A percentile compares a stretch with the other conserved stretches of the same genome.
Evolutionary conservation across 2,888 invertebrate genomes (phyloP).

Genomic region (Aporophyla nigra): DNA sequence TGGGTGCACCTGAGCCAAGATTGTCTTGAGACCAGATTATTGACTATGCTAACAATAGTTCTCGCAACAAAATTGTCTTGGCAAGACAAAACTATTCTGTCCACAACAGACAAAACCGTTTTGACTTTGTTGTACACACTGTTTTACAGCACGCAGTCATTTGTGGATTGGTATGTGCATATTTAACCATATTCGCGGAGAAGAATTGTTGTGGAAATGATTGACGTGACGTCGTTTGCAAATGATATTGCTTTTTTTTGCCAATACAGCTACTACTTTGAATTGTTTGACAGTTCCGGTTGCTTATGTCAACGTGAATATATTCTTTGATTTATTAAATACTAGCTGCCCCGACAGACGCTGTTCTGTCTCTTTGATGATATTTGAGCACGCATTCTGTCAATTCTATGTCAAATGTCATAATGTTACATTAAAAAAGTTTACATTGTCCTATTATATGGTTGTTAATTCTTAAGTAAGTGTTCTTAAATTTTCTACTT

Average conservation of each 20-base stretch:
- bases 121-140: neutral
- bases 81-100: slow-evolving; percentile 2
- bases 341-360: no score
- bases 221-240: slow-evolving; percentile 23
- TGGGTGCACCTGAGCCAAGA: neutral
- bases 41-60: slow-evolving; percentile 8
- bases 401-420: no score
- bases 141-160: neutral
- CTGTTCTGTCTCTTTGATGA: no score
- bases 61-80: slow-evolving; percentile 13
- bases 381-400: no score
- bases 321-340: no score
- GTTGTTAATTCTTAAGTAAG: no score
- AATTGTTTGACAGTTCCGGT: slow-evolving; percentile 24
- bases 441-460: no score
- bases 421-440: no score
- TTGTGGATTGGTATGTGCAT: slow-evolving; percentile 39
- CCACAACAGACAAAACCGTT: neutral
- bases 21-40: neutral
- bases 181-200: slow-evolving; percentile 50
- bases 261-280: neutral
- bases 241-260: slow-evolving; percentile 18
- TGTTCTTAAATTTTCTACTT: no score
- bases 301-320: neutral
- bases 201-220: slow-evolving; percentile 33